Evolutionary conservation across 2,797 vertebrate species (phyloP).

Genomic region (Fringilla coelebs): DNA sequence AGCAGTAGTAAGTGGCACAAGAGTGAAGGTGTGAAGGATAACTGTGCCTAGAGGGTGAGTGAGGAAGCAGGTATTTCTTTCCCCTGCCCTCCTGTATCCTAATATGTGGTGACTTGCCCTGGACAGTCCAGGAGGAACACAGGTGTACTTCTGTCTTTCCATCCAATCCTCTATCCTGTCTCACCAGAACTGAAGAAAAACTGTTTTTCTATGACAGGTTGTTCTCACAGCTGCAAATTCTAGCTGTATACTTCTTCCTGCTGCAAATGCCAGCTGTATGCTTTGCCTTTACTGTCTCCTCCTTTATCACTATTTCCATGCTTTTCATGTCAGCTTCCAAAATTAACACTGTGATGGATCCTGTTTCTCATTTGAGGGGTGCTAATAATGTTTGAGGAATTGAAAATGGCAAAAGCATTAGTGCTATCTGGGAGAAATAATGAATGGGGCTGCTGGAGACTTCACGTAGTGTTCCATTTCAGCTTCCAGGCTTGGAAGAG

Average conservation of each 20-base stretch:
- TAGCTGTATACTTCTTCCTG: neutral
- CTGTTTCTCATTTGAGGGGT: neutral
- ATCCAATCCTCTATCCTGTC: neutral
- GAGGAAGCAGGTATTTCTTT: neutral
- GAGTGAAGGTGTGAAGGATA: neutral
- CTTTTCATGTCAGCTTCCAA: neutral
- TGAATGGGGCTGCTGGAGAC: neutral
- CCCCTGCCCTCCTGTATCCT: neutral
- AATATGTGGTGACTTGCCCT: neutral
- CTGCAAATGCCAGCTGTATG: neutral
- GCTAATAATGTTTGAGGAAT: neutral
- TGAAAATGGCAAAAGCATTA: neutral
- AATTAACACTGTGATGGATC: neutral
- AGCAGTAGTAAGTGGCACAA: neutral
- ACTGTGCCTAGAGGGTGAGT: neutral
- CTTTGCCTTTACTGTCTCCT: neutral
- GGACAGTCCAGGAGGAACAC: neutral
- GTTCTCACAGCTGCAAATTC: neutral
- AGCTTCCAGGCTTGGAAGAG: conserved; percentile 1
- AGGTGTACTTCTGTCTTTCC: neutral
- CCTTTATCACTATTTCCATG: neutral
- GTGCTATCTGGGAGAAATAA: neutral
- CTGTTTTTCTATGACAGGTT: neutral
- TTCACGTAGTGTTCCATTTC: conserved; percentile 23
- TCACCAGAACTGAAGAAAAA: neutral